These are phyloP conservation scores for Rhadina sibilatrix DNA, from an alignment of 2,113 vertebrate genomes.

Conservation along the genomic window DNA sequence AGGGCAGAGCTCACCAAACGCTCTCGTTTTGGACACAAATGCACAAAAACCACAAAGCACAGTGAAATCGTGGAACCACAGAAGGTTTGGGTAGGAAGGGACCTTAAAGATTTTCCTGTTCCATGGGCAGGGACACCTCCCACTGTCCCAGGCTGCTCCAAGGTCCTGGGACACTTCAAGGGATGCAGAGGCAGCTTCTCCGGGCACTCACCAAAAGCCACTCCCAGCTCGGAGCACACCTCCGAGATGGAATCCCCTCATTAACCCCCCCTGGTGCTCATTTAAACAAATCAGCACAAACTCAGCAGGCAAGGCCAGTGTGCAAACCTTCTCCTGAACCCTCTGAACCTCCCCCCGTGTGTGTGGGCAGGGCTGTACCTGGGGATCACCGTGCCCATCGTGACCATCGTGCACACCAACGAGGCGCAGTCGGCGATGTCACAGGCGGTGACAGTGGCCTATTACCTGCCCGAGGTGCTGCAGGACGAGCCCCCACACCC, in stretches of 20 bases:
- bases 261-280: fast-evolving
- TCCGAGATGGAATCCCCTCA: fast-evolving
- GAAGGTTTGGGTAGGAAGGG: neutral
- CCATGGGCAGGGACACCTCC: neutral
- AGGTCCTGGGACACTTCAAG: fast-evolving
- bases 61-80: too few species aligned
- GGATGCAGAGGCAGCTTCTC: neutral
- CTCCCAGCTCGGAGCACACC: neutral
- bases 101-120: neutral
- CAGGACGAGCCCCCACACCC: slow-evolving; percentile 82
- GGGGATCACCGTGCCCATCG: slow-evolving; percentile 85
- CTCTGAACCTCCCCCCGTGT: fast-evolving
- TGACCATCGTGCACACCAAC: slow-evolving; percentile 82
- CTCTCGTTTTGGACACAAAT: neutral
- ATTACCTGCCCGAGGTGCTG: slow-evolving; percentile 79
- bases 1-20: neutral
- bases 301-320: fast-evolving
- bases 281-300: fast-evolving
- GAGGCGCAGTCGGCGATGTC: slow-evolving; percentile 67
- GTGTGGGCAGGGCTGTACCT: slow-evolving; percentile 73
- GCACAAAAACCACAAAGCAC: neutral
- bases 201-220: neutral
- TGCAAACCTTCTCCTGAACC: fast-evolving
- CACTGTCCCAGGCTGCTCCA: neutral
- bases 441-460: slow-evolving; percentile 78